Base-by-base conservation (phyloP, 2,797 vertebrate genomes). In the Momotus momota region DNA sequence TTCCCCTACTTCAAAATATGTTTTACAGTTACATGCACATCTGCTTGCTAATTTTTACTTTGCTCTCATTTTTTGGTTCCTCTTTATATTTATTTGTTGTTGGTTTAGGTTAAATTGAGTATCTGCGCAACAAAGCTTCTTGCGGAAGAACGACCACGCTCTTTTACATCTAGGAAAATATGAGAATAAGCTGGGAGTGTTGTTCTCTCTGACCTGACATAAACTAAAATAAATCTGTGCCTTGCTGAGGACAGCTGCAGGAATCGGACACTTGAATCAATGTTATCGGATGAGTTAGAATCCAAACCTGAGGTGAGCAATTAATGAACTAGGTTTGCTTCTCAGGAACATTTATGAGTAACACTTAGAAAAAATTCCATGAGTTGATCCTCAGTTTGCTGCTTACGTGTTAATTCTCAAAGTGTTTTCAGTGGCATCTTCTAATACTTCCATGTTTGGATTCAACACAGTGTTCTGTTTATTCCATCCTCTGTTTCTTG, bases 201-300 rank as follows among this genome's bases (percentile, higher is more conserved):
- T 90, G 61, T 82, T 97, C 92, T 88, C 86, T 93, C 91, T 96
- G 95, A 97, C 88, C 73, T 94, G 15, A 90, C 95, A 8, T 89
- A 20, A 84, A 46, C 41, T 17, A 13, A 88, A 25, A 81, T 31
- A 31, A 19, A 35, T 54, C 82, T 93, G 93, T 97, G 97, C 95
- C 93, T 97, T 95, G 96, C 92, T 94, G 94, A 95, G 93, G 97
- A 95, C 96, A 97, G 85, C 93, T 95, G 67, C 97, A 99, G 98
- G 96, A 98, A 97, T 97, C 96, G 95, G 97, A 98, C 98, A 97
- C 98, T 97, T 98, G 98, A 99, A 99, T 99, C 99, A 98, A 99
- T 99, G 99, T 99, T 99, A 99, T 99, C 99, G 98, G 99, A 99
- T 99, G 99, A 99, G 98, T 99, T 99, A 95, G 99, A 99, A 97